A percentile compares a stretch with the other conserved stretches of the same genome.
Evolutionary conservation across 2,888 invertebrate genomes (phyloP).

Genomic region (Drosophila nr. fundita): DNA sequence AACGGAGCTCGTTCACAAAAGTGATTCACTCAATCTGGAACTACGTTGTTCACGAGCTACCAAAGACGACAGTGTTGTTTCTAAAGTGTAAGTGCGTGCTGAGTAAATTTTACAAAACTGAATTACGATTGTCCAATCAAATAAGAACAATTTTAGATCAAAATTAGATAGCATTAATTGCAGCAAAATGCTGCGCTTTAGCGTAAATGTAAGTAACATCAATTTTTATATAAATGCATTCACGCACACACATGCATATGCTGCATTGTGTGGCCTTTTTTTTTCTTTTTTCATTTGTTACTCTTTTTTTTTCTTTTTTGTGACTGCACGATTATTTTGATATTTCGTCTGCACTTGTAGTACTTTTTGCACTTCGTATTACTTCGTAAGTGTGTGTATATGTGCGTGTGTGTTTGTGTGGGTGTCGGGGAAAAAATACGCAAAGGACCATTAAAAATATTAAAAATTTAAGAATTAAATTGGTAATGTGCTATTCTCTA

Average conservation of each 20-base stretch:
- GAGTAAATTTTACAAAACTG: conserved; percentile 59
- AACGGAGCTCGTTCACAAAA: conserved; percentile 2
- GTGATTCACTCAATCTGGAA: conserved; percentile 16
- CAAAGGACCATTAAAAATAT: conserved; percentile 29
- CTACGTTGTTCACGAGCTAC: conserved; percentile 22
- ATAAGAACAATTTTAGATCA: conserved; percentile 56
- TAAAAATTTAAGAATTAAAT: conserved; percentile 15
- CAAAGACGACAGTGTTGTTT: conserved; percentile 51
- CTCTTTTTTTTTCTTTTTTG: conserved; percentile 52
- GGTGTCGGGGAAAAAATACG: conserved; percentile 27
- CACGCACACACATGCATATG: conserved; percentile 31
- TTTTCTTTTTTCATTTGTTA: conserved; percentile 44
- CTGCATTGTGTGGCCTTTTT: conserved; percentile 56
- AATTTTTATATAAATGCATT: conserved; percentile 37
- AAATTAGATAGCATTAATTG: conserved; percentile 47
- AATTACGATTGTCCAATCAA: conserved; percentile 54
- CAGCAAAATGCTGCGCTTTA: conserved; percentile 44
- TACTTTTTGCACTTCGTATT: conserved; percentile 47
- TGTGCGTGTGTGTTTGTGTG: conserved; percentile 35
- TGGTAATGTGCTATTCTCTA: conserved; percentile 19
- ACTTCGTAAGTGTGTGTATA: conserved; percentile 30
- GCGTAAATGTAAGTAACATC: conserved; percentile 44
- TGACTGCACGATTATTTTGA: conserved; percentile 57
- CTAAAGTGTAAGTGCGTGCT: conserved; percentile 54
- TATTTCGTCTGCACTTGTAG: conserved; percentile 51